These are phyloP conservation scores for Addax nasomaculatus DNA, from an alignment of 2,113 vertebrate species.

Conservation along the genomic window DNA sequence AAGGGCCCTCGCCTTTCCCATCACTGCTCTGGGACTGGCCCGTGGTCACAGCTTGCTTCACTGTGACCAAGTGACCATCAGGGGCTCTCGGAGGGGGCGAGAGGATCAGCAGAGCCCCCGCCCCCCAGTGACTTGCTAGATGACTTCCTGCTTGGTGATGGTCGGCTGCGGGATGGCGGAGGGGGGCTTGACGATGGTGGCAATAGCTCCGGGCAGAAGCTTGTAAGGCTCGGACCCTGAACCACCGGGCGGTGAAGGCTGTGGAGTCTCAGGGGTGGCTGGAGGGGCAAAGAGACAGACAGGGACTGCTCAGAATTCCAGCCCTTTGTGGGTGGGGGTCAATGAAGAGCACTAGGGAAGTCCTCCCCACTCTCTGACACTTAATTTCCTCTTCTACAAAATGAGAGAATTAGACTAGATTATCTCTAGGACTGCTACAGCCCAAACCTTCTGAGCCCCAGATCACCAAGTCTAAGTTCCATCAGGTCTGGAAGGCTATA, in stretches of 20 bases:
- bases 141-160: conserved; percentile 97
- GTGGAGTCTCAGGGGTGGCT: conserved; percentile 98
- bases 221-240: conserved; percentile 97
- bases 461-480: not conserved
- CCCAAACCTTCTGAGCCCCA: not conserved
- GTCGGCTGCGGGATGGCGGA: conserved; percentile 91
- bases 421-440: not conserved
- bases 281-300: conserved; percentile 70
- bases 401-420: not conserved
- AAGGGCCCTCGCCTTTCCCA: not conserved
- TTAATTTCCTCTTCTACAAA: not conserved
- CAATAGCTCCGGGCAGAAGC: conserved; percentile 92
- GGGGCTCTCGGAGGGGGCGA: conserved; percentile 26
- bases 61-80: not conserved
- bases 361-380: not conserved
- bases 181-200: conserved; percentile 92
- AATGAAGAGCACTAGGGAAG: not conserved
- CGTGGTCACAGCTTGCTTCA: not conserved
- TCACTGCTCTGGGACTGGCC: conserved; percentile 17
- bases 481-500: not conserved
- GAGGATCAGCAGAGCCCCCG: conserved; percentile 25
- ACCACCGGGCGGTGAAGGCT: conserved; percentile 93
- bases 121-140: conserved; percentile 80
- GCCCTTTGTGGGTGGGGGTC: not conserved
- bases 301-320: not conserved